phyloP scores from a whole-genome alignment of 2,113 vertebrate species.

The Tetrao urogallus region DNA sequence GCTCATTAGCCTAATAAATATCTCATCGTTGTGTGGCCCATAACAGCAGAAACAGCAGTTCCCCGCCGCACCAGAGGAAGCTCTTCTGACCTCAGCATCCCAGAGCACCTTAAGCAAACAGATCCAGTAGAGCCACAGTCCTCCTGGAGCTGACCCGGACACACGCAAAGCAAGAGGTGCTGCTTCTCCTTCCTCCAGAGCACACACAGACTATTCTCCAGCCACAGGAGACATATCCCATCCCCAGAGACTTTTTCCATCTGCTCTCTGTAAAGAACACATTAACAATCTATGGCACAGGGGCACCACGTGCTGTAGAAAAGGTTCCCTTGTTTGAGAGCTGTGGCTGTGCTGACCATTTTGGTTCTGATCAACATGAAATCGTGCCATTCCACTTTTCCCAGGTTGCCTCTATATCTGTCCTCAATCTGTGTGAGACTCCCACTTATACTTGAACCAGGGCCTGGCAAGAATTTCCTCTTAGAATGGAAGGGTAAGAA shows the following conservation, averaged over 20 bases:
- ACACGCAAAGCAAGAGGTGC: neutral
- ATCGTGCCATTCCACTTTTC: conserved; percentile 36
- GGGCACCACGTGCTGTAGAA: conserved; percentile 21
- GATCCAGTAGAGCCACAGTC: neutral
- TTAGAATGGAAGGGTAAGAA: neutral
- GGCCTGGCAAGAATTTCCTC: neutral
- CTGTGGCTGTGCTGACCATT: conserved; percentile 25
- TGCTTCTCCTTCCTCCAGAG: neutral
- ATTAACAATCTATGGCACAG: conserved; percentile 30
- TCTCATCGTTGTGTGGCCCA: conserved; percentile 39
- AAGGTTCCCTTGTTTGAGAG: conserved; percentile 41
- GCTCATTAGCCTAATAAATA: conserved; percentile 70
- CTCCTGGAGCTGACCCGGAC: neutral
- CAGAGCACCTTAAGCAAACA: conserved; percentile 44
- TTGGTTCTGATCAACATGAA: conserved; percentile 39
- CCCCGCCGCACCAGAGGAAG: conserved; percentile 35
- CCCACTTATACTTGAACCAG: neutral
- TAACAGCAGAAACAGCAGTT: conserved; percentile 42
- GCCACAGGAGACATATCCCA: conserved; percentile 24
- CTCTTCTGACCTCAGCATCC: conserved; percentile 35
- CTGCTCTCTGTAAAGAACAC: neutral
- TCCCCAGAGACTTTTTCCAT: conserved; percentile 24
- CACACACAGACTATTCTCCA: neutral
- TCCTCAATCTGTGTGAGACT: conserved; percentile 4
- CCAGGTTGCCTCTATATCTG: conserved; percentile 28